Conservation (phyloP, 2,888 invertebrate genomes). For the Aphidoletes aphidimyza region DNA sequence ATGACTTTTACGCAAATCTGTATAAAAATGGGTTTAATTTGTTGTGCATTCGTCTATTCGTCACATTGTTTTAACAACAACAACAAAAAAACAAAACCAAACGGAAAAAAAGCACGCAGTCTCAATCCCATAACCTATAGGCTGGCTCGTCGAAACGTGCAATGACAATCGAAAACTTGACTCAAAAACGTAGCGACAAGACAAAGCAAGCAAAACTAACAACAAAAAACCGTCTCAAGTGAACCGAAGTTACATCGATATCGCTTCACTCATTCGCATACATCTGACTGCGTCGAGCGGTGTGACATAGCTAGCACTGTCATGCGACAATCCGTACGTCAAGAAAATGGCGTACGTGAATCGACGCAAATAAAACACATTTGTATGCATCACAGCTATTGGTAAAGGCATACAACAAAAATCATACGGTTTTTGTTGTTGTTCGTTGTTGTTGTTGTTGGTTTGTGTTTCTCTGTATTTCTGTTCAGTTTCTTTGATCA, state of each 20-base stretch:
- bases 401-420: conserved; percentile 34
- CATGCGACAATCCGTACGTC: too few relatives aligned
- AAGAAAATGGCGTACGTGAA: conserved; percentile 52
- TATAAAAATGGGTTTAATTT: conserved; percentile 11
- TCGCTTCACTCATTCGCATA: too few relatives aligned
- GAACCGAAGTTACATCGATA: not conserved
- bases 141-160: not conserved
- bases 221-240: not conserved
- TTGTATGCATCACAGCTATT: not conserved
- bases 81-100: not conserved
- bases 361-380: conserved; percentile 26
- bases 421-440: conserved; percentile 54
- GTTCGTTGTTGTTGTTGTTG: too few relatives aligned
- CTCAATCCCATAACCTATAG: not conserved
- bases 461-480: too few relatives aligned
- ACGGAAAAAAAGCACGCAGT: not conserved
- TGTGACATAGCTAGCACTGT: too few relatives aligned
- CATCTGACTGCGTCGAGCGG: too few relatives aligned
- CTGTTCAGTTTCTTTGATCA: conserved; percentile 22
- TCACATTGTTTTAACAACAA: not conserved
- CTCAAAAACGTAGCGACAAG: not conserved
- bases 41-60: conserved; percentile 11
- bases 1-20: conserved; percentile 8
- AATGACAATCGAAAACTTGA: not conserved
- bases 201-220: not conserved